Percentiles rank a stretch among this genome's conserved stretches.
These are phyloP conservation scores for Pseudomugil gertrudae DNA, from an alignment of 2,797 vertebrate genomes.

Conservation along the genomic window DNA sequence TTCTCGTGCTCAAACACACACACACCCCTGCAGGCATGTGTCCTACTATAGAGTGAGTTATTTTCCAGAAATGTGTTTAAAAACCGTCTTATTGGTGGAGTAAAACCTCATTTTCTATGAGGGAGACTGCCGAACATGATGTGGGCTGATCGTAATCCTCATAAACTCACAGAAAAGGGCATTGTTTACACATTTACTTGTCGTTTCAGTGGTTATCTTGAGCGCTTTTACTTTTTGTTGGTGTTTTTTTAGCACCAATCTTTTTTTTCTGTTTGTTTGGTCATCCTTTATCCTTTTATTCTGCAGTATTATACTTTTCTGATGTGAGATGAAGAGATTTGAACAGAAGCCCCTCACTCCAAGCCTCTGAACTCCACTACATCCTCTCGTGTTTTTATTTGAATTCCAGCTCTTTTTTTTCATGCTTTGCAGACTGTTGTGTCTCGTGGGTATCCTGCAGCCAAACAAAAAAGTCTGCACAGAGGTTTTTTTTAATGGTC, in stretches of 20 bases:
- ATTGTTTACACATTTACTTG: conserved; percentile 40
- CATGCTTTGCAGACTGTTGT: conserved; percentile 9
- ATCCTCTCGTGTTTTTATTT: conserved; percentile 43
- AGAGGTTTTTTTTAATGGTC: neutral
- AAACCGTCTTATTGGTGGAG: conserved; percentile 53
- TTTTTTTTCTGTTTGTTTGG: conserved; percentile 7
- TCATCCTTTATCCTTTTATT: conserved; percentile 8
- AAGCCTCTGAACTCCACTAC: conserved; percentile 2
- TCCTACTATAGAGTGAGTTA: conserved; percentile 12
- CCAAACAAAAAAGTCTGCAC: neutral
- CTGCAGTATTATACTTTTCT: conserved; percentile 39
- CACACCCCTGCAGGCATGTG: neutral
- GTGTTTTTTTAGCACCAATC: conserved; percentile 39
- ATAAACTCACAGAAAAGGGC: conserved; percentile 14
- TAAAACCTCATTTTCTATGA: conserved; percentile 23
- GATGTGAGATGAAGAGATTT: conserved; percentile 46
- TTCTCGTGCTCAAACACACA: conserved; percentile 22
- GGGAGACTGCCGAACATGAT: conserved; percentile 33
- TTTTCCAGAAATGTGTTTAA: conserved; percentile 69
- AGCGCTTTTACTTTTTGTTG: conserved; percentile 44
- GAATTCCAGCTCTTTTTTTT: conserved; percentile 34
- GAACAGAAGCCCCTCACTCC: conserved; percentile 1
- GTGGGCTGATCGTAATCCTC: conserved; percentile 23
- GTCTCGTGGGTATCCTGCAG: conserved; percentile 13
- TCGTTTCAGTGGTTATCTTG: conserved; percentile 47